phyloP scores from a whole-genome alignment of 2,113 vertebrate genomes.

The Chrysochloris asiatica region DNA sequence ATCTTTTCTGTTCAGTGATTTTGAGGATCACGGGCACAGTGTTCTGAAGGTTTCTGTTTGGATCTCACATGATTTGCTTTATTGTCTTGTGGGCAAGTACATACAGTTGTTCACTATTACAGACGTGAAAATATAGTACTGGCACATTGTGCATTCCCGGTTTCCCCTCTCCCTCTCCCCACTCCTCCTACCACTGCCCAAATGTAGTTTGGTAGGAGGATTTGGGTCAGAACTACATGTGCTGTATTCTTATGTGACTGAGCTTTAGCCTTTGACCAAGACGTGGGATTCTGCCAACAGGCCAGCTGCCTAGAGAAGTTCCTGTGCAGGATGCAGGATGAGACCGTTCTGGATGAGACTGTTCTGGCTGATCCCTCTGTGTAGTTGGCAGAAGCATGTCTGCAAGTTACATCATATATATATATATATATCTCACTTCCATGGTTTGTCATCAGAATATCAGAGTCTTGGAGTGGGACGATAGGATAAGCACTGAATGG shows the following conservation, averaged over 20 bases:
- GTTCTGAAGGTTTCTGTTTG: neutral
- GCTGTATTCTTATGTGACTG: neutral
- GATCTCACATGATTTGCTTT: neutral
- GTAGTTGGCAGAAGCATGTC: neutral
- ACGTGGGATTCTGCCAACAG: fast-evolving
- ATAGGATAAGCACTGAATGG: too few species aligned
- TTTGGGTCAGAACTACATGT: neutral
- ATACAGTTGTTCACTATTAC: neutral
- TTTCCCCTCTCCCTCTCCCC: neutral
- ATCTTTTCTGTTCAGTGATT: neutral
- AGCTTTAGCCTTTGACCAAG: neutral
- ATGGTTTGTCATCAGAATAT: too few species aligned
- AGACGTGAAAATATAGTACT: neutral
- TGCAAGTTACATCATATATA: neutral
- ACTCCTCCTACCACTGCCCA: too few species aligned
- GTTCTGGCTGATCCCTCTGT: neutral
- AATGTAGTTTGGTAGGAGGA: too few species aligned
- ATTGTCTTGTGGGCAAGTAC: too few species aligned
- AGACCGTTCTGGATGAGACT: too few species aligned
- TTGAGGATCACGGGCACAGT: neutral
- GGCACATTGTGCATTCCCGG: neutral
- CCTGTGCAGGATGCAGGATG: too few species aligned
- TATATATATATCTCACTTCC: too few species aligned
- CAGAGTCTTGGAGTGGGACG: too few species aligned
- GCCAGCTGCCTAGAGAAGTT: neutral